Evolutionary conservation across 2,888 invertebrate genomes (phyloP).

Genomic region (Germaria angustata): DNA sequence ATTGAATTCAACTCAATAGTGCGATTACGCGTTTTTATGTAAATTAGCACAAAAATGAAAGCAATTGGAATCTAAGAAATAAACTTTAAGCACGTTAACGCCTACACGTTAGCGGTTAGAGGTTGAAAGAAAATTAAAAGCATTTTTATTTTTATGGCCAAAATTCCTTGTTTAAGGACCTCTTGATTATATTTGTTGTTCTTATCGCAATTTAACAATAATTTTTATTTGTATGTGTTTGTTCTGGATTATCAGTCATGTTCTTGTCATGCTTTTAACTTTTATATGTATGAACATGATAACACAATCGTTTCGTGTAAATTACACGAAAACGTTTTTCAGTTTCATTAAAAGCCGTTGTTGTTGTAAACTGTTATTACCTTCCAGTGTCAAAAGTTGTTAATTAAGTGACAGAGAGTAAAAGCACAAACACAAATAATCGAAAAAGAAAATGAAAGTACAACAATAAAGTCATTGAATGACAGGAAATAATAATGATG

Average conservation of each 20-base stretch:
- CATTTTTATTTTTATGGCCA: slow-evolving; percentile 16
- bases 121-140: neutral
- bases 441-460: slow-evolving; percentile 15
- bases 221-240: neutral
- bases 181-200: neutral
- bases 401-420: slow-evolving; percentile 37
- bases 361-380: slow-evolving; percentile 4
- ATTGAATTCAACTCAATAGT: slow-evolving; percentile 22
- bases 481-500: neutral
- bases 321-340: slow-evolving; percentile 32
- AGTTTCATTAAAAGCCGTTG: neutral
- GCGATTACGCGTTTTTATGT: slow-evolving; percentile 46
- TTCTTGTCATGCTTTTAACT: slow-evolving; percentile 54
- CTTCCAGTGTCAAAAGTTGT: slow-evolving; percentile 27
- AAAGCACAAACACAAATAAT: slow-evolving; percentile 17
- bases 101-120: neutral
- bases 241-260: slow-evolving; percentile 50
- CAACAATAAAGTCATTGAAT: slow-evolving; percentile 23
- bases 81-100: slow-evolving; percentile 43
- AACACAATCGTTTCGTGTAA: slow-evolving; percentile 52
- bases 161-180: slow-evolving; percentile 13
- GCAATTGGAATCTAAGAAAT: neutral
- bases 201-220: neutral
- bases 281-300: slow-evolving; percentile 39
- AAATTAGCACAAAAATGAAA: slow-evolving; percentile 15